phyloP scores from a whole-genome alignment of 2,888 invertebrate species.

The Pelosia muscerda region DNA sequence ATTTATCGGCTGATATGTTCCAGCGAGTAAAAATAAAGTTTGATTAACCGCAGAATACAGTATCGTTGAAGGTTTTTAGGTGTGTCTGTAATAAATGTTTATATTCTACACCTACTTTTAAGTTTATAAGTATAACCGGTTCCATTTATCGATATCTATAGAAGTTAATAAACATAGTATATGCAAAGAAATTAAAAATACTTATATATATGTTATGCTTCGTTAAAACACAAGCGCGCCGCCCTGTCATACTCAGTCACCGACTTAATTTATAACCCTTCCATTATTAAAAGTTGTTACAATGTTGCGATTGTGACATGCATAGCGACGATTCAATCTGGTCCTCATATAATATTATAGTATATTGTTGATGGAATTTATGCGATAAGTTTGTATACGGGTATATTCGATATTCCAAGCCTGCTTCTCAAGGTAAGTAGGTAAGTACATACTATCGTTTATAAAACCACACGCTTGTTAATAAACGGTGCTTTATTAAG shows the following conservation, averaged over 20 bases:
- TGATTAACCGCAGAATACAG: conserved; percentile 1
- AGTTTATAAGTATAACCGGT: not conserved
- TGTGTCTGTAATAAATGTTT: not conserved
- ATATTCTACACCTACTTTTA: too few relatives aligned
- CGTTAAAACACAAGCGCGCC: conserved; percentile 36
- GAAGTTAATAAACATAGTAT: not conserved
- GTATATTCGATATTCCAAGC: not conserved
- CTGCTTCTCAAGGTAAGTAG: not conserved
- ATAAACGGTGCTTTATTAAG: not conserved
- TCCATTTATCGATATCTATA: not conserved
- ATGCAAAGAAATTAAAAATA: not conserved
- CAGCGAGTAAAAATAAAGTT: conserved; percentile 36
- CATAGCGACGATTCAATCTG: conserved; percentile 39
- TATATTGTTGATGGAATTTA: not conserved
- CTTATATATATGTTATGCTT: not conserved
- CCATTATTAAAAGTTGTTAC: conserved; percentile 62
- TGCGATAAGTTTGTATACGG: not conserved
- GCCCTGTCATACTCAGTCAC: conserved; percentile 70
- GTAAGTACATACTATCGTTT: not conserved
- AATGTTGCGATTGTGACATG: conserved; percentile 70
- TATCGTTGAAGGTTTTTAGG: conserved; percentile 3
- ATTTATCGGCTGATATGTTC: conserved; percentile 42
- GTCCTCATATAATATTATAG: not conserved
- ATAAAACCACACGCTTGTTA: not conserved
- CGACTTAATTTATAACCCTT: conserved; percentile 65